Conservation (phyloP, 1,140 invertebrate genomes). For the Chionoecetes opilio region DNA sequence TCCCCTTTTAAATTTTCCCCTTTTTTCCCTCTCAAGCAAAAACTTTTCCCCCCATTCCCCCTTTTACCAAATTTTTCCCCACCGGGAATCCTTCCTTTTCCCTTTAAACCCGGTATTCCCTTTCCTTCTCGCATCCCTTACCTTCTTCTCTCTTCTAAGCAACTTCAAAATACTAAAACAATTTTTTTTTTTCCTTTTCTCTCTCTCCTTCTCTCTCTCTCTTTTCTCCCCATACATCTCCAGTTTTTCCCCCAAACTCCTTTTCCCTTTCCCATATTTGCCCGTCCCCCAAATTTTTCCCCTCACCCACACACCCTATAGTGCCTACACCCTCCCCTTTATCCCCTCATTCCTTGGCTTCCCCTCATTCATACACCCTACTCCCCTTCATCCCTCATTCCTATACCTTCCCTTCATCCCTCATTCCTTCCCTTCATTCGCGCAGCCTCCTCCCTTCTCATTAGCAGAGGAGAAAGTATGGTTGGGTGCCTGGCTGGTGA, state of each 20-base stretch:
- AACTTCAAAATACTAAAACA: neutral
- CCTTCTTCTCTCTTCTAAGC: neutral
- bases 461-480: neutral
- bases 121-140: neutral
- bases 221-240: neutral
- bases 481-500: neutral
- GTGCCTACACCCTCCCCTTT: neutral
- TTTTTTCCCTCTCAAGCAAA: no score
- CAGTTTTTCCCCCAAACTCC: neutral
- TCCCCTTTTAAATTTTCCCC: no score
- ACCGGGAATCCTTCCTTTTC: neutral
- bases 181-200: neutral
- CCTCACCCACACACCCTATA: neutral
- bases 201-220: neutral
- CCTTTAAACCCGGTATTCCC: neutral
- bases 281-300: neutral
- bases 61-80: neutral
- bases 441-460: neutral
- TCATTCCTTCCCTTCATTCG: neutral
- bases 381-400: neutral
- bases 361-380: no score
- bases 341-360: neutral
- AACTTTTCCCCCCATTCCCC: no score
- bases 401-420: neutral
- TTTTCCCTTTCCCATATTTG: neutral